Base-by-base conservation (phyloP, 2,113 vertebrate genomes). In the Tiliqua scincoides region DNA sequence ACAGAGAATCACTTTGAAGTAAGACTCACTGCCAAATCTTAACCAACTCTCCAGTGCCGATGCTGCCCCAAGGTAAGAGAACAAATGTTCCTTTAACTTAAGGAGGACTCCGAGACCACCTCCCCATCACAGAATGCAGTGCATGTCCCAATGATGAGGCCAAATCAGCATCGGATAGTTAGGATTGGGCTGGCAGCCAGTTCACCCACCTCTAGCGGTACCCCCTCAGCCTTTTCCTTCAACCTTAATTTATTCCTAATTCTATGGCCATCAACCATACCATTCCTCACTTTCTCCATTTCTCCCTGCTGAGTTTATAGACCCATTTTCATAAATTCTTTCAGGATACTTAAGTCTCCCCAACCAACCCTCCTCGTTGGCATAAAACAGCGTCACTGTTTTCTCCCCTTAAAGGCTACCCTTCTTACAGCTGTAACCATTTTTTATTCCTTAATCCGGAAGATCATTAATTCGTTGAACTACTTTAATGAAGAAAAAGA, bases 401-500 rank as follows among this genome's bases (percentile, higher is more conserved):
- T 74, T 85, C 74, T 68, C 67, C 68, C 89, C 85, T 32, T 70
- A 70, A 89, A 80, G 89, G 67, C 57, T 67, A 23, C 74, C 80
- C 40, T 75, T 89, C 84, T 88, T 88, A 77, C 79, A 84, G 85
- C 86, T 30, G 2, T 20, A 86, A 40, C 27, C 57, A 0, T 88
- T 79, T 63, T 78, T 75, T n/a, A 27, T 27, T 10, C 52, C 32
- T 43, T 48, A 21, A 95, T 83, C 73, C 27, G 5, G 54, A 88
- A 70, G 85, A 81, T 85, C 90, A 87, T 84, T 85, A 84, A 82
- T 88, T 90, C 74, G 27, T 70, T 57, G 54, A 76, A 17, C 54
- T 57, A 57, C 54, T 57, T 57, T 57, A 57, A 57, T 57, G 54
- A 57, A 57, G 17, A 17, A 57, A 12, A 2, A 57, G 54, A 48